phyloP scores from a whole-genome alignment of 2,797 vertebrate genomes.

The Paratrypauchen microcephalus region DNA sequence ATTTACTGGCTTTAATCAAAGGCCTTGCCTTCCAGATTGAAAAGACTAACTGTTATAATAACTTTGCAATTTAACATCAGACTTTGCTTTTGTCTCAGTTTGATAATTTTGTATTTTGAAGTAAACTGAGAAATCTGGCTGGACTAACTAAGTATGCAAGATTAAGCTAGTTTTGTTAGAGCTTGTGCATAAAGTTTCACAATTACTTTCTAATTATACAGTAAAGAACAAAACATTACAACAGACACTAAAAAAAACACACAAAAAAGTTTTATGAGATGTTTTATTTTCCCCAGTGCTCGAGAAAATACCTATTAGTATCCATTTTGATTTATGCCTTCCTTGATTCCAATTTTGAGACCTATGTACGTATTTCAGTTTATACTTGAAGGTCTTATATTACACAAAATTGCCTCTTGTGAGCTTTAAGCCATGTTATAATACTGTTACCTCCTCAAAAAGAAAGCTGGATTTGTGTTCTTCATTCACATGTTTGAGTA shows the following conservation, averaged over 20 bases:
- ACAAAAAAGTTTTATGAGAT: background rate
- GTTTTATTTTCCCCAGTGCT: background rate
- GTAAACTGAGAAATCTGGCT: background rate
- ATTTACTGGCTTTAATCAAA: background rate
- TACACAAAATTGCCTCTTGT: too few species aligned
- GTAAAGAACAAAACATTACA: background rate
- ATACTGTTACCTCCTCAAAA: too few species aligned
- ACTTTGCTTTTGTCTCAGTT: background rate
- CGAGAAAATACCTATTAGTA: background rate
- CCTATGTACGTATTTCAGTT: conserved; percentile 57
- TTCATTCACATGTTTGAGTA: too few species aligned
- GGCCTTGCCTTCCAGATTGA: background rate
- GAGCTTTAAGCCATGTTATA: too few species aligned
- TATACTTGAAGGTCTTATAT: conserved; percentile 5
- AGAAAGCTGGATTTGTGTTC: too few species aligned
- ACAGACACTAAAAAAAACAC: background rate
- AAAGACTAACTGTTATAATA: background rate
- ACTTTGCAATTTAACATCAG: background rate
- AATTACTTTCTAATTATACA: too few species aligned
- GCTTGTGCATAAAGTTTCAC: background rate
- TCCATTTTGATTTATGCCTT: background rate
- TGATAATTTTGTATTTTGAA: background rate
- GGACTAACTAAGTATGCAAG: background rate
- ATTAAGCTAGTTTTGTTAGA: background rate
- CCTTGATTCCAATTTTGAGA: background rate